Base-by-base conservation (phyloP, 2,113 vertebrate species). In the Peromyscus californicus region DNA sequence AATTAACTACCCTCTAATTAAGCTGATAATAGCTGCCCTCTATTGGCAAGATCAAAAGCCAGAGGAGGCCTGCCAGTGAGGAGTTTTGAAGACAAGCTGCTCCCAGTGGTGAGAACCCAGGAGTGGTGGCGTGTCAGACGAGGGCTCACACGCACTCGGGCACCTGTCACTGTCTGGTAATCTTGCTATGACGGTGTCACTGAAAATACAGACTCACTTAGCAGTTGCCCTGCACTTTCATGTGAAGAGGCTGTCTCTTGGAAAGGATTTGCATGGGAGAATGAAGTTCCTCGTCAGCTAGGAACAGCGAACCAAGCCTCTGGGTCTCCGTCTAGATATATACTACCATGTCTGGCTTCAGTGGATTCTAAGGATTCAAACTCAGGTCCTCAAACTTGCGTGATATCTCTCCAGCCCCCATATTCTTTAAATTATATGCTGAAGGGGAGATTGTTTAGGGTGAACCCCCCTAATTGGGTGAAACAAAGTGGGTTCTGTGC, bases 1-100 rank as follows among this genome's bases (percentile, higher is more conserved):
- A 94, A 93, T 85, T 94, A 96, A 87, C 65, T 72, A 83, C 90
- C 78, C 63, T 95, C 87, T 97, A 97, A 97, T 97, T 95, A 97
- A 97, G 86, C 93, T 94, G 72, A 74, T 96, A 94, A 95, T 96
- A 96, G 85, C 76, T 92, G 82, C 85, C 93, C 82, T 96, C 93
- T 90, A 19, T 90, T 82, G 80, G 85, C 70, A 91, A n/a, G 67
- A 97, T 95, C 91, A 96, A 94, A 97, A 96, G 65, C 76, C 59
- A 36, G 63, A 92, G 95, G 94, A 67, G 75, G n/a, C 70, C 39
- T 90, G 75, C 70, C 92, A 61, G 10, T 0, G 21, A 95, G 90
- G 74, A 83, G 51, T 70, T 95, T 75, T 19, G 69, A 97, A 96
- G 93, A 94, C 29, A 69, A 93, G 63, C 74, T 36, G 13, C 80